phyloP scores from a whole-genome alignment of 2,888 invertebrate genomes.

The Morpho achilles region DNA sequence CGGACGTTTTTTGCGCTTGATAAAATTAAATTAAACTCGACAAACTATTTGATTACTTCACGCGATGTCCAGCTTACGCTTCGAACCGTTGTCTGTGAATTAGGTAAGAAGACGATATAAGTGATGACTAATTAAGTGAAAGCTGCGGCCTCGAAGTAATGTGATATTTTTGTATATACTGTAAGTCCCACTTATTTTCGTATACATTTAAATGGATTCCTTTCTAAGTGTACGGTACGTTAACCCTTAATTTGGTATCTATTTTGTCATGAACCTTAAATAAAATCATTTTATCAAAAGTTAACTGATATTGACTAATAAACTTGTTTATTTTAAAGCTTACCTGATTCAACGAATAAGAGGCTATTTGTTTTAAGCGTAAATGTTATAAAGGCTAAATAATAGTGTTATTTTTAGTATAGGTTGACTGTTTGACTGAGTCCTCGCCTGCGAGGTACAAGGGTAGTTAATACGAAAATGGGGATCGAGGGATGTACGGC shows the following conservation, averaged over 20 bases:
- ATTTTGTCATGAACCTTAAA: too few relatives aligned
- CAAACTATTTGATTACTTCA: slow-evolving; percentile 43
- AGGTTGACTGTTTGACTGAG: too few relatives aligned
- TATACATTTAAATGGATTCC: slow-evolving; percentile 77
- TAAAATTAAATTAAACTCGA: slow-evolving; percentile 18
- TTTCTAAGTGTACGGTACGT: slow-evolving; percentile 68
- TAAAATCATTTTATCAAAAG: too few relatives aligned
- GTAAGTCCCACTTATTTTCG: slow-evolving; percentile 79
- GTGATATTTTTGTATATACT: slow-evolving; percentile 79
- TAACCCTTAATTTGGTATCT: slow-evolving; percentile 38
- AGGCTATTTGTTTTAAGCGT: too few relatives aligned
- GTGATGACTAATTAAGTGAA: slow-evolving; percentile 73
- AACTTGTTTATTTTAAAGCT: too few relatives aligned
- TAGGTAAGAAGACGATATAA: slow-evolving; percentile 71
- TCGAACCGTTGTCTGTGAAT: slow-evolving; percentile 60
- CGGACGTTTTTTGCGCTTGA: slow-evolving; percentile 8
- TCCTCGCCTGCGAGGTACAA: too few relatives aligned
- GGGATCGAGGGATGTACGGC: too few relatives aligned
- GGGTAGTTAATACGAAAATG: too few relatives aligned
- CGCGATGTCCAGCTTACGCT: slow-evolving; percentile 65
- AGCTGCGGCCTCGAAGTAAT: slow-evolving; percentile 80
- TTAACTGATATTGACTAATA: too few relatives aligned
- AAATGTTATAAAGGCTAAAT: too few relatives aligned
- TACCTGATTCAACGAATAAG: too few relatives aligned
- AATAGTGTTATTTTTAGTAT: too few relatives aligned